These are phyloP conservation scores for Marmota monax DNA, from an alignment of 2,113 vertebrate genomes.

Conservation along the genomic window DNA sequence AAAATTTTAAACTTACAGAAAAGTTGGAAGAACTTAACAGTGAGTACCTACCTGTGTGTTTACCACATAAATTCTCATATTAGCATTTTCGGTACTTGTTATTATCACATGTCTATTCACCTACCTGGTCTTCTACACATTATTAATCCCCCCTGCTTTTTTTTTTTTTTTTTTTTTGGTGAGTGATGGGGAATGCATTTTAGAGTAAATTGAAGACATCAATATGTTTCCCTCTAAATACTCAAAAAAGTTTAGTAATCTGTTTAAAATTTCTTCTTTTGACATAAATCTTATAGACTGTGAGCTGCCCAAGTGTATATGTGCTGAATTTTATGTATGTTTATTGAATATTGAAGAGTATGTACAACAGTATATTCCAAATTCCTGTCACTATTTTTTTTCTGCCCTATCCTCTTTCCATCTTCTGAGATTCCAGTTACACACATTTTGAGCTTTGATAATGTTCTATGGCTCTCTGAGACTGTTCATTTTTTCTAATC, in stretches of 20 bases:
- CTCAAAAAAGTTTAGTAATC: neutral
- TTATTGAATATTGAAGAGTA: conserved; percentile 46
- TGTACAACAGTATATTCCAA: neutral
- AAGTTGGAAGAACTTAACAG: conserved; percentile 25
- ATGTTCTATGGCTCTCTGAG: neutral
- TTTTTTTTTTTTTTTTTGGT: neutral
- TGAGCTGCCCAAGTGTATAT: neutral
- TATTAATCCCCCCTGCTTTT: neutral
- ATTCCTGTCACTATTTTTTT: neutral
- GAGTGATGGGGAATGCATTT: neutral
- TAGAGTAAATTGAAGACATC: neutral
- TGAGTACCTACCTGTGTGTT: neutral
- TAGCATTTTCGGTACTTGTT: neutral
- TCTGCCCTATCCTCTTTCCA: neutral
- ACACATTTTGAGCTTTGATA: neutral
- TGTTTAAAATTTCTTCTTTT: conserved; percentile 29
- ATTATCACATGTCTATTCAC: neutral
- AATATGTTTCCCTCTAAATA: neutral
- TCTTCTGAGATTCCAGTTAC: neutral
- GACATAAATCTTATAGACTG: neutral
- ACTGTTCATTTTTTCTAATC: neutral
- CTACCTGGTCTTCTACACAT: neutral
- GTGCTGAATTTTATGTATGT: conserved; percentile 43
- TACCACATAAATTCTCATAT: neutral
- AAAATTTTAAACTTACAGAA: conserved; percentile 5